phyloP scores from a whole-genome alignment of 2,888 invertebrate species.

The Drosophila stalkeri region DNA sequence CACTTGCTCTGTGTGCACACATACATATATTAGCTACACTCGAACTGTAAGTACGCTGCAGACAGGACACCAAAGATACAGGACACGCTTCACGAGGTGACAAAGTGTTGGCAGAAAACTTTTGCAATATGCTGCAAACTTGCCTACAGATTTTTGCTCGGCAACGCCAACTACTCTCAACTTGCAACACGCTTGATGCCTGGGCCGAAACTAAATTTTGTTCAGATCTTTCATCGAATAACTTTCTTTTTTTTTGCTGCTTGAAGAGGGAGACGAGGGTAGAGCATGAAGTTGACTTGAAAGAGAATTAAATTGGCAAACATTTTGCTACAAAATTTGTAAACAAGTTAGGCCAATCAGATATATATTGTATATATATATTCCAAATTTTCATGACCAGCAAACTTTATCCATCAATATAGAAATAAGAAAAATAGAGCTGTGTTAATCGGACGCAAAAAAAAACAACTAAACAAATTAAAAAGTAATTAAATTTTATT shows the following conservation, averaged over 20 bases:
- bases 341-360: background rate
- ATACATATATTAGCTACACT: slow-evolving; percentile 33
- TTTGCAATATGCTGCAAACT: slow-evolving; percentile 74
- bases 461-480: slow-evolving; percentile 6
- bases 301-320: slow-evolving; percentile 26
- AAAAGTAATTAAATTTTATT: slow-evolving; percentile 6
- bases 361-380: background rate
- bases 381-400: background rate
- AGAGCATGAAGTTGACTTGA: slow-evolving; percentile 13
- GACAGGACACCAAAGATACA: slow-evolving; percentile 9
- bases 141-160: slow-evolving; percentile 45
- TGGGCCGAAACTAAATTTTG: slow-evolving; percentile 2
- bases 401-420: slow-evolving; percentile 11
- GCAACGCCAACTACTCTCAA: slow-evolving; percentile 6
- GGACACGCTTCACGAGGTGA: slow-evolving; percentile 43
- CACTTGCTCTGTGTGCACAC: slow-evolving; percentile 63
- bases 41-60: slow-evolving; percentile 10
- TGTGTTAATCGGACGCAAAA: background rate
- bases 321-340: slow-evolving; percentile 19
- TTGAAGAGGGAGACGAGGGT: background rate
- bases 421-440: background rate
- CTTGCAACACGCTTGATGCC: slow-evolving; percentile 9
- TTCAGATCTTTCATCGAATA: slow-evolving; percentile 26
- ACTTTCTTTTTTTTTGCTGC: slow-evolving; percentile 4
- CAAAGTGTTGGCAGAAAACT: slow-evolving; percentile 58